phyloP scores from a whole-genome alignment of 2,888 invertebrate genomes.

The Eutolmus rufibarbis region DNA sequence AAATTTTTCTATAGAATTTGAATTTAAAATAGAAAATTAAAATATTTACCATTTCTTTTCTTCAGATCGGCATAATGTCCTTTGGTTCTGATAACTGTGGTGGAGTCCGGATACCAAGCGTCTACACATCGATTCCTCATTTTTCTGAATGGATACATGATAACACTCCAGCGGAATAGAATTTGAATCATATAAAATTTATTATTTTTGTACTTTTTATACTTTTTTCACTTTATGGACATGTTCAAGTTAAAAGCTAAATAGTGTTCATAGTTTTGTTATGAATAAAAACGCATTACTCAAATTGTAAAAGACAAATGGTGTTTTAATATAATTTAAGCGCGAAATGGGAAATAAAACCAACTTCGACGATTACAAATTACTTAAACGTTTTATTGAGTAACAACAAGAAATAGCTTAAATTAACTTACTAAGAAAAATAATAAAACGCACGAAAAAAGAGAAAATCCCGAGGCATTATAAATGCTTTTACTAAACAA shows the following conservation, averaged over 20 bases:
- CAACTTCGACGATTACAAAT: background rate
- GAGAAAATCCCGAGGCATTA: background rate
- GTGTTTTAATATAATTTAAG: background rate
- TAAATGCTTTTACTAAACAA: background rate
- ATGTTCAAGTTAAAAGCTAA: background rate
- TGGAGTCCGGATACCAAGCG: conserved; percentile 76
- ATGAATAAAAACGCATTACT: background rate
- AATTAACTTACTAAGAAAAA: background rate
- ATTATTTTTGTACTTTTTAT: background rate
- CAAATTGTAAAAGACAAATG: background rate
- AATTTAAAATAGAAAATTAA: background rate
- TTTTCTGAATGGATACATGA: conserved; percentile 79
- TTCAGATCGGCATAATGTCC: conserved; percentile 79
- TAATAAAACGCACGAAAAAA: background rate
- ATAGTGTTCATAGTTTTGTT: background rate
- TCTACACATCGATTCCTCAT: conserved; percentile 77
- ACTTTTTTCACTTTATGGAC: background rate
- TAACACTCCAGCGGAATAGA: conserved; percentile 67
- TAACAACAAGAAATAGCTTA: conserved; percentile 9
- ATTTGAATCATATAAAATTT: background rate
- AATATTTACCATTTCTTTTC: conserved; percentile 38
- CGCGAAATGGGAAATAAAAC: background rate
- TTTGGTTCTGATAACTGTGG: conserved; percentile 83
- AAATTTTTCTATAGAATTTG: too few relatives aligned
- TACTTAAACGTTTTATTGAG: conserved; percentile 28